A percentile compares a stretch with the other conserved stretches of the same genome.
Evolutionary conservation across 2,888 invertebrate genomes (phyloP).

Genomic region (Drosophila birchii): DNA sequence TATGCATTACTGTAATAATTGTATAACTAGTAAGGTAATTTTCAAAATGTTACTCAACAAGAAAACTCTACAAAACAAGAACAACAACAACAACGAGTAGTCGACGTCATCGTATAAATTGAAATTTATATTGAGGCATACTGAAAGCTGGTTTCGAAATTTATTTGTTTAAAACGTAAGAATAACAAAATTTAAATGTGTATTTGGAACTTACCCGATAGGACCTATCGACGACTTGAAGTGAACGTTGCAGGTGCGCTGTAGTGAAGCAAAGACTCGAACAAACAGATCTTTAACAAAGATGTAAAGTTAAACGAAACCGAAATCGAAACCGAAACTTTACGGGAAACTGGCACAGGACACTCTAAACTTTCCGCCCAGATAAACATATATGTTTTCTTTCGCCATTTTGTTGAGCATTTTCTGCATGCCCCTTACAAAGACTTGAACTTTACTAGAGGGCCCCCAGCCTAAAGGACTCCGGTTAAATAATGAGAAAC

Average conservation of each 20-base stretch:
- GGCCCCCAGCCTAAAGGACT: slow-evolving; percentile 27
- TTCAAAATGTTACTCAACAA: slow-evolving; percentile 70
- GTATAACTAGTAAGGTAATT: slow-evolving; percentile 66
- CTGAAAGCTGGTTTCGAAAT: slow-evolving; percentile 76
- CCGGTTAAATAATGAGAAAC: slow-evolving; percentile 33
- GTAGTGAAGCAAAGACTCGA: slow-evolving; percentile 48
- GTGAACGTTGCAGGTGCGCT: slow-evolving; percentile 46
- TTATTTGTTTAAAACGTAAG: slow-evolving; percentile 66
- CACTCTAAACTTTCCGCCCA: slow-evolving; percentile 77
- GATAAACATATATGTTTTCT: slow-evolving; percentile 40
- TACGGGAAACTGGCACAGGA: slow-evolving; percentile 42
- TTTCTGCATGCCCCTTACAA: slow-evolving; percentile 66
- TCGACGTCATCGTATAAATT: slow-evolving; percentile 73
- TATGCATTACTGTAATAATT: slow-evolving; percentile 58
- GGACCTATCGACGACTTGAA: slow-evolving; percentile 36
- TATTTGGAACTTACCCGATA: slow-evolving; percentile 52
- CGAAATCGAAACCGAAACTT: slow-evolving; percentile 19
- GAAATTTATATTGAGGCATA: slow-evolving; percentile 59
- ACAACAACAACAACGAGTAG: slow-evolving; percentile 65
- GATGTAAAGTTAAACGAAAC: slow-evolving; percentile 10
- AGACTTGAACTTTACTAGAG: slow-evolving; percentile 50
- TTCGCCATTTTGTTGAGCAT: slow-evolving; percentile 35
- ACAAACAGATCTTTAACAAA: slow-evolving; percentile 22
- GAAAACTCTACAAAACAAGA: slow-evolving; percentile 45
- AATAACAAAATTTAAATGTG: slow-evolving; percentile 53